Evolutionary conservation across 2,888 invertebrate genomes (phyloP), one percentile per base, ranked within the genome.

Genomic region (Corythucha ciliata): DNA sequence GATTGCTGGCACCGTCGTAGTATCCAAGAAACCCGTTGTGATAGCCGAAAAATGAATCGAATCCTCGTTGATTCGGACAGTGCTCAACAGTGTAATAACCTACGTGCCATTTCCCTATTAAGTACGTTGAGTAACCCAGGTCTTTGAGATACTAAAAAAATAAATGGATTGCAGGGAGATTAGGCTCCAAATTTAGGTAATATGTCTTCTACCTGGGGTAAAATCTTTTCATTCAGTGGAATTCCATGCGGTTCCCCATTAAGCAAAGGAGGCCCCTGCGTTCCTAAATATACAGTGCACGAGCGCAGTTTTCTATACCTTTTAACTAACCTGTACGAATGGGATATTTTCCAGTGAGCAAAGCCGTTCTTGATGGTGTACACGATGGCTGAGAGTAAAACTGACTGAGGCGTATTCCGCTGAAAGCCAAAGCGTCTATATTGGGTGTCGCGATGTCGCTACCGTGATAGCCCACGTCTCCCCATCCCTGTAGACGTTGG

Each of bases 401-500:
- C 62, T 82, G 81, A 64, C 90, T 84, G 27, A 93, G 70, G 51
- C 90, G 81, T 12, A 89, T 77, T 4, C 92, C 88, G 64, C 82
- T 79, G 65, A 83, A 84, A 0, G 85, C 92, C 57, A 93, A 64
- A 1, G 83, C 79, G 67, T 93, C 92, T 50, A 93, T 83, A 65
- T 93, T 91, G 1, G 91, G 91, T 0, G 92, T 93, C 41, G 81
- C 76, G 61, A 90, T 87, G 69, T 91, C 86, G 59, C 81, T 74
- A 0, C 92, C 91, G 63, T 90, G 91, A 64, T 86, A 90, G 42
- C 90, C 81, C 4, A 91, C 84, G 67, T 92, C 92, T 65, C 90
- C 86, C 81, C 88, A 90, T 5, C 93, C 92, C 91, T 90, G 68
- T n/a, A n/a, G n/a, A n/a, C n/a, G n/a, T n/a, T n/a, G n/a, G n/a